A percentile compares a stretch with the other conserved stretches of the same genome.
Conservation (phyloP, 2,888 invertebrate species). For the Platerodrilus igneus region DNA sequence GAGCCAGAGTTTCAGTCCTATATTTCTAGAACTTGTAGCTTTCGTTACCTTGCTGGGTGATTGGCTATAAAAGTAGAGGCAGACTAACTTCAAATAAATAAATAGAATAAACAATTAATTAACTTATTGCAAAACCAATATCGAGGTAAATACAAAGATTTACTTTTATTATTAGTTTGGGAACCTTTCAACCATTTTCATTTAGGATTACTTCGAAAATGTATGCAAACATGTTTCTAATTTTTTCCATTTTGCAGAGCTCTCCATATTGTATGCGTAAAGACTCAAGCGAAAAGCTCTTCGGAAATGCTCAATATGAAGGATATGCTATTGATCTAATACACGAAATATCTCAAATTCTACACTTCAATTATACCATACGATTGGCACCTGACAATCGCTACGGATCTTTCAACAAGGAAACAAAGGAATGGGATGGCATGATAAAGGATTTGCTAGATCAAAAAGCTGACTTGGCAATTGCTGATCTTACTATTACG, state of each 20-base stretch:
- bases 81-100: no score
- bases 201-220: no score
- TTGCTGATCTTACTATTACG: conserved; percentile 96
- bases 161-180: no score
- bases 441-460: conserved; percentile 85
- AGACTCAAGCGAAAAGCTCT: conserved; percentile 75
- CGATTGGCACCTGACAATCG: conserved; percentile 80
- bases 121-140: no score
- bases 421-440: conserved; percentile 87
- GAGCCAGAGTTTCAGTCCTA: no score
- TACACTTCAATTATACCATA: conserved; percentile 86
- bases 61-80: no score
- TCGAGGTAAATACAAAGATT: no score
- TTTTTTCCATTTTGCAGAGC: conserved; percentile 59
- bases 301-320: conserved; percentile 89
- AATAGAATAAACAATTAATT: no score
- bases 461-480: conserved; percentile 90
- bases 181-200: no score
- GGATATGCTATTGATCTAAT: conserved; percentile 94
- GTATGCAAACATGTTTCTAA: no score
- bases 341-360: conserved; percentile 80
- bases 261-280: conserved; percentile 94
- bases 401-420: conserved; percentile 76
- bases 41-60: no score
- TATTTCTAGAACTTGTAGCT: no score